phyloP scores from a whole-genome alignment of 2,888 invertebrate genomes.

The Agrilus biguttatus region DNA sequence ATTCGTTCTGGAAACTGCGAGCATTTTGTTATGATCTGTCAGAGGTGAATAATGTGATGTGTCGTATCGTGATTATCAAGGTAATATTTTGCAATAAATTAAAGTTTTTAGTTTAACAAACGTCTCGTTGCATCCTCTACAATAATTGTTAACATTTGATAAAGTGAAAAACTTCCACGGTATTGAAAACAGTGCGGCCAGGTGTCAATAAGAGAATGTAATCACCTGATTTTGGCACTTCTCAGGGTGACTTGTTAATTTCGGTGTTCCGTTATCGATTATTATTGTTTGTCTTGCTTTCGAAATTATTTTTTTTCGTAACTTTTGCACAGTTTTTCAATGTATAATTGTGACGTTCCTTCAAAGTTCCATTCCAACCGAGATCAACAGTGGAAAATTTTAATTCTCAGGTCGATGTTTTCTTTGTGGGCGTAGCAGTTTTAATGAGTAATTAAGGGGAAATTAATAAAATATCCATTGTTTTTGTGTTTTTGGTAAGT shows the following conservation, averaged over 20 bases:
- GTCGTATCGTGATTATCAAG: slow-evolving; percentile 25
- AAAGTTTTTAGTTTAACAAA: neutral
- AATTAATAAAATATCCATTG: too few species aligned
- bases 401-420: too few species aligned
- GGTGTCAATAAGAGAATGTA: slow-evolving; percentile 17
- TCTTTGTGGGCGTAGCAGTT: too few species aligned
- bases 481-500: too few species aligned
- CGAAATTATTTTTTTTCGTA: neutral
- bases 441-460: too few species aligned
- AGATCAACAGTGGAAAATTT: too few species aligned
- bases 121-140: too few species aligned
- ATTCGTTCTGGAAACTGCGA: slow-evolving; percentile 26
- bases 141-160: too few species aligned
- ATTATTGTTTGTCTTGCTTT: neutral
- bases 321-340: neutral
- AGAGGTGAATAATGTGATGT: slow-evolving; percentile 31
- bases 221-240: slow-evolving; percentile 29
- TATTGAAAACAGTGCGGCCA: slow-evolving; percentile 4
- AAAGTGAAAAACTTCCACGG: too few species aligned
- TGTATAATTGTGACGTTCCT: neutral
- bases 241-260: slow-evolving; percentile 6
- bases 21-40: slow-evolving; percentile 25
- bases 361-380: too few species aligned
- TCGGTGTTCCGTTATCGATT: neutral
- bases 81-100: slow-evolving; percentile 15